Evolutionary conservation across 2,888 invertebrate genomes (phyloP).

Genomic region (Troglohyphantes excavatus): DNA sequence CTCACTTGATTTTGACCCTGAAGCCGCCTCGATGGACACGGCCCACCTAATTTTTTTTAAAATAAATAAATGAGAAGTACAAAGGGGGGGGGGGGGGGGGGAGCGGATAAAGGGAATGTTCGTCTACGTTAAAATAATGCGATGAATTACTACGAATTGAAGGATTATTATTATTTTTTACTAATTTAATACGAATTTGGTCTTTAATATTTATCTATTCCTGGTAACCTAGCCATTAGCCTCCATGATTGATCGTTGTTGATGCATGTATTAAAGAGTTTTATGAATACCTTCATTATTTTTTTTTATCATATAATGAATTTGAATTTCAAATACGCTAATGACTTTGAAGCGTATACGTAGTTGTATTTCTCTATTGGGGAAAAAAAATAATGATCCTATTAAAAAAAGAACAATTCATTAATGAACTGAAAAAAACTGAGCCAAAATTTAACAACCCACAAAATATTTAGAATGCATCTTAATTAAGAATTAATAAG

Average conservation of each 20-base stretch:
- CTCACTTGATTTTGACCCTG: too few species aligned
- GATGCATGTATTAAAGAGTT: background rate
- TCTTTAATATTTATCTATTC: background rate
- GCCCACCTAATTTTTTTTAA: too few species aligned
- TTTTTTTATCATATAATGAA: background rate
- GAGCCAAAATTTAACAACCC: background rate
- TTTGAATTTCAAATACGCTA: background rate
- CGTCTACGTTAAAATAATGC: too few species aligned
- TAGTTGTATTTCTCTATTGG: background rate
- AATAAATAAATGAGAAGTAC: too few species aligned
- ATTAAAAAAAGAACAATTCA: slow-evolving; percentile 1
- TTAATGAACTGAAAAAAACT: background rate
- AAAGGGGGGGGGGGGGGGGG: too few species aligned
- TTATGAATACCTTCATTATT: background rate
- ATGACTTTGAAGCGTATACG: background rate
- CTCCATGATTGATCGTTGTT: background rate
- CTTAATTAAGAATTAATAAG: background rate
- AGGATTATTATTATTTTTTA: too few species aligned
- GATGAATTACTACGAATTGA: too few species aligned
- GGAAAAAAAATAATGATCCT: background rate
- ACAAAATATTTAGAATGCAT: background rate
- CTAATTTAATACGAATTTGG: background rate
- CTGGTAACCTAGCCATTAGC: background rate
- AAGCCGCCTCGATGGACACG: too few species aligned
- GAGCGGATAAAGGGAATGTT: too few species aligned